Percentiles rank a stretch among this genome's conserved stretches.
These are phyloP conservation scores for Epistrophella euchroma DNA, from an alignment of 2,888 invertebrate species.

Conservation along the genomic window DNA sequence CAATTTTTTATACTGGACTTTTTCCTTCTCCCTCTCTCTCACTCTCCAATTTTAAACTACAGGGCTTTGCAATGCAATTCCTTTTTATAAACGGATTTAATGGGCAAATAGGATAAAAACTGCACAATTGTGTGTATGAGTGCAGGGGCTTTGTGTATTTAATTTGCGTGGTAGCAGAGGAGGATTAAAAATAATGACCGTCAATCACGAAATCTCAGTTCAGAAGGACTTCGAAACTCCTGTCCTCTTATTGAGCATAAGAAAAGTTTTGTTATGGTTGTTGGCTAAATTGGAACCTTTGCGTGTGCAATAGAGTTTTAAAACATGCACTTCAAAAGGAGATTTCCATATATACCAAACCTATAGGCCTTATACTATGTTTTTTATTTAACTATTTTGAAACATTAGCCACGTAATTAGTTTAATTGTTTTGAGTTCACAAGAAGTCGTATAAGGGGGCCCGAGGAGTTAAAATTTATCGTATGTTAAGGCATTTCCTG, in stretches of 20 bases:
- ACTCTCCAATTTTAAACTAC: neutral
- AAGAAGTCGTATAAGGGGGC: neutral
- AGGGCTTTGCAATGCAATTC: constrained; percentile 12
- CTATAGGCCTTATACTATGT: neutral
- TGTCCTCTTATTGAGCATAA: neutral
- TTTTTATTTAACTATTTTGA: constrained; percentile 34
- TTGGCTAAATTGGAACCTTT: constrained; percentile 28
- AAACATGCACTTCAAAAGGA: constrained; percentile 22
- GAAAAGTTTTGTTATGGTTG: constrained; percentile 21
- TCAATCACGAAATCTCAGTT: constrained; percentile 62
- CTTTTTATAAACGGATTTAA: constrained; percentile 33
- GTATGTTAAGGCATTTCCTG: constrained; percentile 30
- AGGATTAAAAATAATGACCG: constrained; percentile 55
- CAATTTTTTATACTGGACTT: neutral
- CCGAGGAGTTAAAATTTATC: constrained; percentile 7
- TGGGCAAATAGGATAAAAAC: neutral
- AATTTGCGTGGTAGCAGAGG: constrained; percentile 30
- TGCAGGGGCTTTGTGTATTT: constrained; percentile 30
- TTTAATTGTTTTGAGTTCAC: constrained; percentile 58
- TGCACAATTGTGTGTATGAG: constrained; percentile 2
- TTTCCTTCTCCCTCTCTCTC: neutral
- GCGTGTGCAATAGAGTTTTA: constrained; percentile 25
- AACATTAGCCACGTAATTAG: constrained; percentile 57
- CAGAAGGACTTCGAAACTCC: constrained; percentile 34
- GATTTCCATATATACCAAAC: neutral